Percentiles rank a stretch among this genome's conserved stretches.
These are phyloP conservation scores for Ephydatia muelleri DNA, from an alignment of 37 sponge, comb jelly and placozoan genomes.

Conservation along the genomic window DNA sequence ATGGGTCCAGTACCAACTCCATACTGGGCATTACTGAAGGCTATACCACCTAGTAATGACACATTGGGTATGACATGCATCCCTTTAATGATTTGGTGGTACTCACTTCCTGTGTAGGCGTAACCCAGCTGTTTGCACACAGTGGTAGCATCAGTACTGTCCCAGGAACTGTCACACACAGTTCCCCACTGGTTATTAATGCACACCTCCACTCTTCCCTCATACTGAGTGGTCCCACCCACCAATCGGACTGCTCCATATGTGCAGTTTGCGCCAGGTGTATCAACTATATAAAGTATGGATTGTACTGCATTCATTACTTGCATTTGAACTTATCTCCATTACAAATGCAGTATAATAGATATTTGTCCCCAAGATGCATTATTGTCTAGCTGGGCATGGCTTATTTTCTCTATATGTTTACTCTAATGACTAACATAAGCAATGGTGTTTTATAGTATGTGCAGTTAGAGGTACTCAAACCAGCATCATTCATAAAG, in stretches of 20 bases:
- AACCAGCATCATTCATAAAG: too few species aligned
- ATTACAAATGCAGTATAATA: too few species aligned
- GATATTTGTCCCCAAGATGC: too few species aligned
- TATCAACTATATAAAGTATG: not conserved
- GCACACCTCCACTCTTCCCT: slow-evolving; percentile 31
- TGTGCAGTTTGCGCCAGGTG: not conserved
- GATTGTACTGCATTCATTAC: not conserved
- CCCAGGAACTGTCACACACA: slow-evolving; percentile 13
- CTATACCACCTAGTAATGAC: not conserved
- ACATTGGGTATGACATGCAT: not conserved
- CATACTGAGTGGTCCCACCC: slow-evolving; percentile 6
- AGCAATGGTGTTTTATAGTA: too few species aligned
- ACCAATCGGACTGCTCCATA: slow-evolving; percentile 17
- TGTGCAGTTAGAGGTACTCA: too few species aligned
- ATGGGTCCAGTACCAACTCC: slow-evolving; percentile 21
- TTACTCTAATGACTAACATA: too few species aligned
- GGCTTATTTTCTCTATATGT: too few species aligned
- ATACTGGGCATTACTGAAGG: slow-evolving; percentile 2
- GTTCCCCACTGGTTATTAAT: slow-evolving; percentile 32
- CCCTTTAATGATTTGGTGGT: not conserved
- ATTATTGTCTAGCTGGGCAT: too few species aligned
- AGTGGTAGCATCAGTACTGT: slow-evolving; percentile 13
- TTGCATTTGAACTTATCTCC: too few species aligned
- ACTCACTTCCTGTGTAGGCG: slow-evolving; percentile 16
- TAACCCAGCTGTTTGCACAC: slow-evolving; percentile 26